phyloP scores from a whole-genome alignment of 1,140 invertebrate genomes.

The Drosophila pandora region DNA sequence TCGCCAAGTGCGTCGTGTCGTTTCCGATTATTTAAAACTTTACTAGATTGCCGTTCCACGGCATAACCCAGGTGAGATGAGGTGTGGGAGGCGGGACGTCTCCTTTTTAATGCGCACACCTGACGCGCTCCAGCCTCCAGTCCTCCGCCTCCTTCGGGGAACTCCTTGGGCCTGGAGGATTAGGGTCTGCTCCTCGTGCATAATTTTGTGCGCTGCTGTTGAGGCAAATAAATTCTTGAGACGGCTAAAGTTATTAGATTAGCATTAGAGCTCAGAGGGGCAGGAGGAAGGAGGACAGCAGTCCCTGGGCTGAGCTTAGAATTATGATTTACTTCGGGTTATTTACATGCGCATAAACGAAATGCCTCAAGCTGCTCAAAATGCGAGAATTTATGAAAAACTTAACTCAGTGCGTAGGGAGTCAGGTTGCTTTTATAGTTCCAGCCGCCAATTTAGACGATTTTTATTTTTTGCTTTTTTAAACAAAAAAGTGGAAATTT shows the following conservation, averaged over 20 bases:
- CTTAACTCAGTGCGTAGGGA: constrained; percentile 36
- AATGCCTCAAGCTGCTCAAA: constrained; percentile 41
- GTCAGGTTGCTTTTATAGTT: constrained; percentile 77
- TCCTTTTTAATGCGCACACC: constrained; percentile 78
- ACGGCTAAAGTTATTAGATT: constrained; percentile 82
- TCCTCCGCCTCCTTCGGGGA: constrained; percentile 33
- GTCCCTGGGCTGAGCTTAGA: constrained; percentile 61
- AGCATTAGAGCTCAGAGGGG: constrained; percentile 61
- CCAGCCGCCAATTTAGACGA: constrained; percentile 20
- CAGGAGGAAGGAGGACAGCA: constrained; percentile 9
- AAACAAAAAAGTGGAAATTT: constrained; percentile 67
- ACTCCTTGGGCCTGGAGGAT: constrained; percentile 43
- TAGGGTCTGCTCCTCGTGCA: constrained; percentile 56
- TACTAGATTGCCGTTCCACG: constrained; percentile 40
- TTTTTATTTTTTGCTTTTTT: constrained; percentile 48
- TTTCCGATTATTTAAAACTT: constrained; percentile 83
- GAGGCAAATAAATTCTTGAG: constrained; percentile 75
- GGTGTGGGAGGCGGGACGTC: constrained; percentile 2
- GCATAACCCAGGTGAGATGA: too few species aligned
- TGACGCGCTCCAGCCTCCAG: constrained; percentile 75
- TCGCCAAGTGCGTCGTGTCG: constrained; percentile 77
- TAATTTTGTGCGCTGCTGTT: constrained; percentile 81
- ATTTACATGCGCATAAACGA: constrained; percentile 78
- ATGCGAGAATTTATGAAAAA: constrained; percentile 71
- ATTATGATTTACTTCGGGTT: constrained; percentile 74